Conservation (phyloP, 2,888 invertebrate species). For the Furcula furcula region DNA sequence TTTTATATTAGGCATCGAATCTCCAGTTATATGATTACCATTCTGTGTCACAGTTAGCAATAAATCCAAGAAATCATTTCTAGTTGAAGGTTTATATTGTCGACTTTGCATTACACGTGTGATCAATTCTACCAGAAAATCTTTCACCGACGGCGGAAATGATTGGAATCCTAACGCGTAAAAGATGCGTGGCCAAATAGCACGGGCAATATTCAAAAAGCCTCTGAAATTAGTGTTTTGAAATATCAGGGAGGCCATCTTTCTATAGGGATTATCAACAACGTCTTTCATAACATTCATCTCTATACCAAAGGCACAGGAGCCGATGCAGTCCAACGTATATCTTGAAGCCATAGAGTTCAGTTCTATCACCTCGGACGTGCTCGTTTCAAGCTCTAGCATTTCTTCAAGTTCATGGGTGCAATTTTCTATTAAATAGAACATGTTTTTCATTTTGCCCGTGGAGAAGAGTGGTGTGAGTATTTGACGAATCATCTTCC, state of each 20-base stretch:
- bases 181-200: slow-evolving; percentile 13
- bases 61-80: slow-evolving; percentile 27
- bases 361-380: slow-evolving; percentile 6
- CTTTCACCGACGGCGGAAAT: slow-evolving; percentile 2
- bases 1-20: slow-evolving; percentile 10
- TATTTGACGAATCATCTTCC: slow-evolving; percentile 27
- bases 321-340: slow-evolving; percentile 12
- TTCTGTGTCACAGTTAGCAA: slow-evolving; percentile 11
- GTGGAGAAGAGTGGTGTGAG: slow-evolving; percentile 26
- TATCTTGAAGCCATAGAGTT: slow-evolving; percentile 9
- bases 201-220: slow-evolving; percentile 5
- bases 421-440: slow-evolving; percentile 27
- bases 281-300: slow-evolving; percentile 10
- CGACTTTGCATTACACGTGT: slow-evolving; percentile 2
- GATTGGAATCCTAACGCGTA: slow-evolving; percentile 12
- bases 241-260: slow-evolving; percentile 6
- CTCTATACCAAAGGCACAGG: slow-evolving; percentile 10
- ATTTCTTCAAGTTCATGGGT: slow-evolving; percentile 13
- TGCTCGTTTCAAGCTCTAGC: slow-evolving; percentile 7
- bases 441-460: slow-evolving; percentile 26
- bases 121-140: slow-evolving; percentile 1
- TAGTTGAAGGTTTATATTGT: slow-evolving; percentile 6
- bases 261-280: slow-evolving; percentile 9
- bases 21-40: slow-evolving; percentile 15
- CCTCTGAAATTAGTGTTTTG: slow-evolving; percentile 6